Percentiles rank a stretch among this genome's conserved stretches.
Evolutionary conservation across 2,113 vertebrate genomes (phyloP).

Genomic region (Heptranchias perlo): DNA sequence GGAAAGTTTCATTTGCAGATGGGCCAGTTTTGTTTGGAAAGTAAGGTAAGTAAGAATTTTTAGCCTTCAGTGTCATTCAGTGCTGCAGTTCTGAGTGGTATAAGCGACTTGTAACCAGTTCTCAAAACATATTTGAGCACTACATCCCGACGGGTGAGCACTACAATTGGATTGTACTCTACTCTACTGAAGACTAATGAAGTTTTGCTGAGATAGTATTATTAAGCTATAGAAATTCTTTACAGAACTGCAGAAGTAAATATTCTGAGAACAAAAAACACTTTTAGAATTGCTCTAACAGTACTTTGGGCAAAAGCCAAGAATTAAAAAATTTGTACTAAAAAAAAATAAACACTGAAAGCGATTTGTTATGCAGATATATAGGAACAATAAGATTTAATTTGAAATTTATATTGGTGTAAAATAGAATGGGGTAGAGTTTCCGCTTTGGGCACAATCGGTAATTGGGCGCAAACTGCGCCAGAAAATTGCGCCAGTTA

Average conservation of each 20-base stretch:
- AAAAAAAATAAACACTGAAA: background rate
- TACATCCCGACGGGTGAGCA: background rate
- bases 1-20: background rate
- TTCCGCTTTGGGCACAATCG: too few relatives aligned
- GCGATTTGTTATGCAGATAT: background rate
- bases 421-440: background rate
- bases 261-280: background rate
- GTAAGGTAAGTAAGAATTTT: background rate
- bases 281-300: background rate
- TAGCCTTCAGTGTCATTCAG: background rate
- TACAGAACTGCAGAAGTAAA: background rate
- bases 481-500: too few relatives aligned
- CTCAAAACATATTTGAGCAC: background rate
- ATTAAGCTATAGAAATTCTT: background rate
- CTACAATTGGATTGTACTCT: background rate
- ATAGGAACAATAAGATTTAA: background rate
- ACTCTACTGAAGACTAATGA: background rate
- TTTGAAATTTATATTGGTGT: background rate
- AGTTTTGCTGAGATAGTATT: background rate
- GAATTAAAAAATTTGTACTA: background rate
- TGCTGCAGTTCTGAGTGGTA: background rate
- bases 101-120: too few relatives aligned
- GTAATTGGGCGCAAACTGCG: too few relatives aligned
- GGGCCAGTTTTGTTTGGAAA: background rate
- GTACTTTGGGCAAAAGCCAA: background rate